Percentiles rank a stretch among this genome's conserved stretches.
These are phyloP conservation scores for Dascyllus trimaculatus DNA, from an alignment of 2,113 vertebrate genomes.

Conservation along the genomic window DNA sequence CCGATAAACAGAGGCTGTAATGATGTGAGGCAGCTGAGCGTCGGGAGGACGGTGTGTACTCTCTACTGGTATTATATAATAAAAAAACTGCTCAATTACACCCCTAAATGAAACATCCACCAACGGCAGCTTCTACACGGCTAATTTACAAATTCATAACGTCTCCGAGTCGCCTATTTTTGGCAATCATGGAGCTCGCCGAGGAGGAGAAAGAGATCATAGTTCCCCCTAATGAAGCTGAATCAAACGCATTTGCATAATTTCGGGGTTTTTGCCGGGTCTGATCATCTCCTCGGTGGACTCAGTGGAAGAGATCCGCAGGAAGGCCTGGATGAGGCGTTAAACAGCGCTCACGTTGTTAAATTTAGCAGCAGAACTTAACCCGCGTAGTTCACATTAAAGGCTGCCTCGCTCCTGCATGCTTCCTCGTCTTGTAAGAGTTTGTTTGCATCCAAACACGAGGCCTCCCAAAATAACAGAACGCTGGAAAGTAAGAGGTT, in stretches of 20 bases:
- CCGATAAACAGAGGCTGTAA: slow-evolving; percentile 34
- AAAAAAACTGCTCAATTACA: slow-evolving; percentile 29
- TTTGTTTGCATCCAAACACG: background rate
- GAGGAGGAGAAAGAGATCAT: background rate
- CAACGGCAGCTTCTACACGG: background rate
- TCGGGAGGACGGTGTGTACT: slow-evolving; percentile 14
- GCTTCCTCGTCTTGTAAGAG: background rate
- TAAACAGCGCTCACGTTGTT: too few relatives aligned
- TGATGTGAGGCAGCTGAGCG: slow-evolving; percentile 43
- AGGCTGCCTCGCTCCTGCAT: background rate
- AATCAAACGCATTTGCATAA: slow-evolving; percentile 33
- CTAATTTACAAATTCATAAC: background rate
- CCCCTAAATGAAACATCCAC: slow-evolving; percentile 3
- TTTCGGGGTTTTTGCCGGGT: background rate
- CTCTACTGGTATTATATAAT: slow-evolving; percentile 42
- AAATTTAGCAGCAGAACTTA: background rate
- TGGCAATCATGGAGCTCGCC: background rate
- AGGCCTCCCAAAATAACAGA: too few relatives aligned
- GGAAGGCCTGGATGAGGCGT: background rate
- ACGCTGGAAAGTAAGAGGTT: too few relatives aligned
- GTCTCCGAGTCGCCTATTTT: slow-evolving; percentile 13
- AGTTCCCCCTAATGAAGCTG: slow-evolving; percentile 15
- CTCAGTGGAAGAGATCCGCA: too few relatives aligned
- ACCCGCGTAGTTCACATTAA: background rate
- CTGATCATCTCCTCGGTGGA: background rate